phyloP scores from a whole-genome alignment of 2,888 invertebrate species.

The Spilarctia lutea region DNA sequence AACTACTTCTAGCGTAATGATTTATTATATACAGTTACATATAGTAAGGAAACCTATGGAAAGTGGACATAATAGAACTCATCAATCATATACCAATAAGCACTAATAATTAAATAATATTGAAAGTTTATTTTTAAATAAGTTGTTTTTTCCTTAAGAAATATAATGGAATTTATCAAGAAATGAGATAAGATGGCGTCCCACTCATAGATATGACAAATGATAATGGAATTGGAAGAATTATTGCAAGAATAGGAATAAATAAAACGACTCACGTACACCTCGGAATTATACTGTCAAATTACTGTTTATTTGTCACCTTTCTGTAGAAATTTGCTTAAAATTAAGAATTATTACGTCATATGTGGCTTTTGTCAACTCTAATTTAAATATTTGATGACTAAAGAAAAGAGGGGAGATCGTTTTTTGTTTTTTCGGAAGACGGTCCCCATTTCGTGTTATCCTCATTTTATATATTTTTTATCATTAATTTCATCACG shows the following conservation, averaged over 20 bases:
- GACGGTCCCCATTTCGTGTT: no score
- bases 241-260: not conserved
- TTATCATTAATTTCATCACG: no score
- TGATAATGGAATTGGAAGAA: not conserved
- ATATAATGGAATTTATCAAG: not conserved
- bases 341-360: not conserved
- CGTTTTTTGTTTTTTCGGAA: no score
- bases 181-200: not conserved
- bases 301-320: not conserved
- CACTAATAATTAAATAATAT: not conserved
- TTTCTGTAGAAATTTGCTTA: not conserved
- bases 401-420: no score
- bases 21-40: not conserved
- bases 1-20: not conserved
- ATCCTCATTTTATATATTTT: no score
- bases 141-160: not conserved
- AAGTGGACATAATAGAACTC: not conserved
- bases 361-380: not conserved
- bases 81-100: not conserved
- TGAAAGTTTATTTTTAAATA: not conserved
- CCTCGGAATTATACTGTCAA: not conserved
- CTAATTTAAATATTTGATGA: not conserved
- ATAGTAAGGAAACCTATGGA: not conserved
- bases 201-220: not conserved
- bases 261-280: not conserved